These are phyloP conservation scores for Cheilinus undulatus DNA, from an alignment of 2,113 vertebrate genomes.

Conservation along the genomic window DNA sequence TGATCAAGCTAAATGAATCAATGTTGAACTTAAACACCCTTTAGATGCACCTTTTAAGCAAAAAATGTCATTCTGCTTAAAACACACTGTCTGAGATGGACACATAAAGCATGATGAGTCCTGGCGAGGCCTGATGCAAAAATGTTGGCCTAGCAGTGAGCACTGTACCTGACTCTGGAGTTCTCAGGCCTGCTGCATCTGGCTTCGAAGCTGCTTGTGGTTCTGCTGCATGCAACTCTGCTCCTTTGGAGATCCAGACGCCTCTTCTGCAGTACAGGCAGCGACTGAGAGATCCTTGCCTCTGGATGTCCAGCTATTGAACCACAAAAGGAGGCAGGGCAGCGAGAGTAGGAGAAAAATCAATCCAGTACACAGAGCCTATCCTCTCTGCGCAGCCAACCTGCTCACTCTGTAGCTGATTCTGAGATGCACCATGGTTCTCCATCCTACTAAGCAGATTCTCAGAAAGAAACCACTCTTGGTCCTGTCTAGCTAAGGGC, in stretches of 20 bases:
- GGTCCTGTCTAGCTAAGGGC: constrained; percentile 9
- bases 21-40: constrained; percentile 1
- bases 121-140: constrained; percentile 46
- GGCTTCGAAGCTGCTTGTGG: constrained; percentile 71
- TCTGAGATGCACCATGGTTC: constrained; percentile 47
- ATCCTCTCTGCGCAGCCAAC: constrained; percentile 62
- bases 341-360: constrained; percentile 91
- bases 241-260: constrained; percentile 85
- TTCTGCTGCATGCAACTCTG: constrained; percentile 76
- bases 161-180: constrained; percentile 83
- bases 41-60: constrained; percentile 5
- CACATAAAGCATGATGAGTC: constrained; percentile 34
- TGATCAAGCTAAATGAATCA: neutral
- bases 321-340: constrained; percentile 85
- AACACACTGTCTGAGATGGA: constrained; percentile 16
- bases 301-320: constrained; percentile 93
- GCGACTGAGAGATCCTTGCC: constrained; percentile 91
- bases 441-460: constrained; percentile 21
- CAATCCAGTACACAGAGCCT: constrained; percentile 86
- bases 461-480: constrained; percentile 31
- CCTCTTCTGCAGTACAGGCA: constrained; percentile 86
- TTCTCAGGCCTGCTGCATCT: constrained; percentile 73
- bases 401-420: constrained; percentile 56
- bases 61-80: neutral
- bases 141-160: constrained; percentile 56